Evolutionary conservation across 2,797 vertebrate genomes (phyloP).

Genomic region (Semotilus atromaculatus): DNA sequence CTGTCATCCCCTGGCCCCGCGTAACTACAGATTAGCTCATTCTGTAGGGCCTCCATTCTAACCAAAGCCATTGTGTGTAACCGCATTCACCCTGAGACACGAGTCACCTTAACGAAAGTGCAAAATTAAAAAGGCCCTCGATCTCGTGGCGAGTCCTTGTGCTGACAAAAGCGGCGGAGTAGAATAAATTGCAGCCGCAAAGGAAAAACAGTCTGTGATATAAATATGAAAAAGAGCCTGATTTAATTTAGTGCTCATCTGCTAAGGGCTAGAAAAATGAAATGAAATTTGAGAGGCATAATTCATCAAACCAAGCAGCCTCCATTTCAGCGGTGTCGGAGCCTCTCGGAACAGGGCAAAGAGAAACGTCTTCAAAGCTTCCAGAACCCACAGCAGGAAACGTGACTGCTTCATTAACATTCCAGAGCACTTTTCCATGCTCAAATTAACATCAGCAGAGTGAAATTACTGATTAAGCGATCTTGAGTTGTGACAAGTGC

Average conservation of each 20-base stretch:
- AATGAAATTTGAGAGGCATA: conserved; percentile 43
- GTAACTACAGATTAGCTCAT: conserved; percentile 66
- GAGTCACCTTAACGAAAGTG: conserved; percentile 47
- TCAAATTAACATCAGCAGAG: not conserved
- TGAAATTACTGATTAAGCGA: conserved; percentile 32
- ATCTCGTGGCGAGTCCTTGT: conserved; percentile 23
- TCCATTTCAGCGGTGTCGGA: conserved; percentile 46
- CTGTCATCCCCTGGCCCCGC: conserved; percentile 42
- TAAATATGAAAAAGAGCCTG: conserved; percentile 53
- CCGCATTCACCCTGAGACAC: conserved; percentile 67
- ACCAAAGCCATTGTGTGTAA: conserved; percentile 65
- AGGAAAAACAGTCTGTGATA: conserved; percentile 34
- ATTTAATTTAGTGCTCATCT: conserved; percentile 51
- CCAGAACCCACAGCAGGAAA: conserved; percentile 23
- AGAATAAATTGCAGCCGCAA: conserved; percentile 43
- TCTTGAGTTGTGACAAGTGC: conserved; percentile 5
- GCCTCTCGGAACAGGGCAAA: conserved; percentile 20
- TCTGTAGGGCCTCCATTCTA: conserved; percentile 69
- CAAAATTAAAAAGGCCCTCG: conserved; percentile 43
- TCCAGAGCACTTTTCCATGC: conserved; percentile 4
- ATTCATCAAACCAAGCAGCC: conserved; percentile 45
- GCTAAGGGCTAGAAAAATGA: conserved; percentile 47
- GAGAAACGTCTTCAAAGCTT: conserved; percentile 34
- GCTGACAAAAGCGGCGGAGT: conserved; percentile 39
- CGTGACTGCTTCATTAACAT: conserved; percentile 51